Evolutionary conservation across 2,113 vertebrate species (phyloP), one percentile per base, ranked within the genome.

Genomic region (Falco punctatus): DNA sequence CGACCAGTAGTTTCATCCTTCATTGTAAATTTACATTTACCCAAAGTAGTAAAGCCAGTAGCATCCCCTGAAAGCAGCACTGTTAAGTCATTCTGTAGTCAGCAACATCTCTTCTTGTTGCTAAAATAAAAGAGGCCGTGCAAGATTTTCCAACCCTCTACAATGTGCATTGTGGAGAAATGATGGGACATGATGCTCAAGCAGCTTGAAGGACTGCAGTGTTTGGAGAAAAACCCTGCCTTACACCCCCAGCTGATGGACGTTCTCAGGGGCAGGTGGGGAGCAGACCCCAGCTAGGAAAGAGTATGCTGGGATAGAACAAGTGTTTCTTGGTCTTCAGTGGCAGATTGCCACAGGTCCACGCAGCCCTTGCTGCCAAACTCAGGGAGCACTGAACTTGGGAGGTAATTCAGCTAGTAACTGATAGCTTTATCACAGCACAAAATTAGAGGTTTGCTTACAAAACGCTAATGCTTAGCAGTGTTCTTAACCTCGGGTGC

Each of bases 181-280:
- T 0, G 0, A 20, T 0, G 0, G 38, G 33, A 59, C 0, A 1
- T 6, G 80, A 18, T 65, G 48, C 66, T 86, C 2, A 1, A 90
- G 62, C 40, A 54, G 58, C 21, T 59, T 2, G 32, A 59, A 32
- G 15, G 35, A 30, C 46, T 54, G 51, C 28, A 6, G 59, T 2
- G 1, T 5, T 1, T 38, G 62, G 49, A 59, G 54, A 55, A 75
- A 49, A 11, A 7, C 21, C 32, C 27, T 85, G 20, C 48, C 48
- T 42, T 49, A 6, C 26, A 15, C 18, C 27, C 16, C 48, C 3
- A 6, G 49, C 17, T 40, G 40, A 24, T 65, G 61, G 32, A 2
- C n/a, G 19, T 9, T 57, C 21, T 4, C 4, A 2, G 24, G 17
- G 13, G 9, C 30, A 54, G 22, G 51, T 18, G 26, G 15, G 74